phyloP scores from a whole-genome alignment of 2,888 invertebrate species.

The Drosophila rellima region DNA sequence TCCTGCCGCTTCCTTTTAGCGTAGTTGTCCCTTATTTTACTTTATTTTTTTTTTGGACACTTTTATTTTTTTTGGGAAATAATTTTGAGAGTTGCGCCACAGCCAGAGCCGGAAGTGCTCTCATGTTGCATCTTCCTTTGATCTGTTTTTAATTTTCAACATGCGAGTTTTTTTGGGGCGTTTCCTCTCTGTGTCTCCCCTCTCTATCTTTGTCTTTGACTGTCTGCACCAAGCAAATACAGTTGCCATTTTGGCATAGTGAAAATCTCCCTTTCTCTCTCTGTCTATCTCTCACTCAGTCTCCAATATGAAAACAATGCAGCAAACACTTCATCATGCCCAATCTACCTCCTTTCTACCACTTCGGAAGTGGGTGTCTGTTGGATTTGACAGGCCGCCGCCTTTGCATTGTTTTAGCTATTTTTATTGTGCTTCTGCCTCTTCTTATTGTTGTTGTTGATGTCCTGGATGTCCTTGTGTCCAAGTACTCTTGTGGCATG shows the following conservation, averaged over 20 bases:
- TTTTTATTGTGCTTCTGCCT: constrained; percentile 21
- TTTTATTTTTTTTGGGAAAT: constrained; percentile 55
- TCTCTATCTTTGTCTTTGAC: background rate
- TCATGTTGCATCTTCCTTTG: constrained; percentile 73
- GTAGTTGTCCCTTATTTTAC: constrained; percentile 55
- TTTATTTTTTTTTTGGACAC: background rate
- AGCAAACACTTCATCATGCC: constrained; percentile 73
- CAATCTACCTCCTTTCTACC: background rate
- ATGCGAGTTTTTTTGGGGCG: constrained; percentile 39
- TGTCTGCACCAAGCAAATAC: constrained; percentile 35
- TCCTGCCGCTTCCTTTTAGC: constrained; percentile 55
- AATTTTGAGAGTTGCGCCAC: constrained; percentile 61
- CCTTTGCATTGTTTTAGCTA: constrained; percentile 61
- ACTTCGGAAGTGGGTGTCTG: constrained; percentile 21
- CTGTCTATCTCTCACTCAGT: constrained; percentile 31
- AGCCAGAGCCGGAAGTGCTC: constrained; percentile 66
- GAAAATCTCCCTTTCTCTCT: constrained; percentile 33
- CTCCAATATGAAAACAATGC: constrained; percentile 67
- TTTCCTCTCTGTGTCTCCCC: constrained; percentile 1
- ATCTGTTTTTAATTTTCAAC: constrained; percentile 80
- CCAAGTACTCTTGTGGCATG: constrained; percentile 62
- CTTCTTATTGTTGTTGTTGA: background rate
- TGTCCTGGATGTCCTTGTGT: constrained; percentile 47
- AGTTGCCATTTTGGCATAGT: constrained; percentile 52
- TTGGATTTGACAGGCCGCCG: constrained; percentile 70